Conservation (phyloP, 2,113 vertebrate genomes). For the Forbesichthys papilliferus region DNA sequence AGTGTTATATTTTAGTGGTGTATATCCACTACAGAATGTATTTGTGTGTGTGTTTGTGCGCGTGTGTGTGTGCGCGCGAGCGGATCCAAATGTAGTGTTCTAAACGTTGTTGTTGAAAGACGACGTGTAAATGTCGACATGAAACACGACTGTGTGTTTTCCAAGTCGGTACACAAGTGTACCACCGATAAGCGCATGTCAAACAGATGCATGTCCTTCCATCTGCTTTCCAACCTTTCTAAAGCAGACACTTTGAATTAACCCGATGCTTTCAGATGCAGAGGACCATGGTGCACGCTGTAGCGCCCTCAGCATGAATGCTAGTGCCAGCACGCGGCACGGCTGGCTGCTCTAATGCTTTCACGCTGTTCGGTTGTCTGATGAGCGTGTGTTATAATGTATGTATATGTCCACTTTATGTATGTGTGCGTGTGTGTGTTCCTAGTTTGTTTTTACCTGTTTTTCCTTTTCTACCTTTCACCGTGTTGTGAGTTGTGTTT, state of each 20-base stretch:
- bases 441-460: constrained; percentile 32
- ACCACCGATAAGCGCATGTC: constrained; percentile 43
- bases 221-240: constrained; percentile 23
- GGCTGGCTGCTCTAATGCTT: constrained; percentile 45
- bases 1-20: neutral
- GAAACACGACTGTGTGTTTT: constrained; percentile 18
- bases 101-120: neutral
- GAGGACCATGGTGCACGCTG: constrained; percentile 25
- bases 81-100: constrained; percentile 4
- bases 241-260: constrained; percentile 15
- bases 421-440: constrained; percentile 25
- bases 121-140: neutral
- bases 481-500: constrained; percentile 43
- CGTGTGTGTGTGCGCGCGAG: constrained; percentile 35
- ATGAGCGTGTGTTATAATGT: constrained; percentile 9
- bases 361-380: constrained; percentile 33
- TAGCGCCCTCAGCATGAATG: constrained; percentile 47
- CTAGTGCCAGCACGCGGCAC: constrained; percentile 34
- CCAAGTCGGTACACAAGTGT: constrained; percentile 12
- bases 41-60: constrained; percentile 2
- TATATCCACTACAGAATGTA: neutral
- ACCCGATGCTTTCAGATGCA: constrained; percentile 42
- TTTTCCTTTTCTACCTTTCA: constrained; percentile 42
- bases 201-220: constrained; percentile 38
- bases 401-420: constrained; percentile 24